Evolutionary conservation across 2,113 vertebrate species (phyloP).

Genomic region (Raja brachyura): DNA sequence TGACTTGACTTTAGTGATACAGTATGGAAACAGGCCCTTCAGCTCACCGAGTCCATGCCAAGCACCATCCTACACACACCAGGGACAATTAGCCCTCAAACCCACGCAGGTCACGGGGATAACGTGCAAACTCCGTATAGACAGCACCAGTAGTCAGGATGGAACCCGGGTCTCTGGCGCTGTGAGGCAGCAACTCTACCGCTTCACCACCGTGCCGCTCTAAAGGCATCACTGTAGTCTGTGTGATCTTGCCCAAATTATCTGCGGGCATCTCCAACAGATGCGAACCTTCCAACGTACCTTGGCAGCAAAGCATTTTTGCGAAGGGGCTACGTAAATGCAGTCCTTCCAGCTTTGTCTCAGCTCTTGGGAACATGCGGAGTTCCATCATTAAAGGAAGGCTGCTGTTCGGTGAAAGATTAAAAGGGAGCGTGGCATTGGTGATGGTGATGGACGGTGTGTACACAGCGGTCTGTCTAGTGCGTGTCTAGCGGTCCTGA

Average conservation of each 20-base stretch:
- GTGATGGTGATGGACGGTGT: not conserved
- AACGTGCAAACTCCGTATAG: too few species aligned
- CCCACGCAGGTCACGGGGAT: too few species aligned
- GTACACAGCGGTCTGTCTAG: not conserved
- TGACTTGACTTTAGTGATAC: too few species aligned
- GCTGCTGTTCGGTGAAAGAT: not conserved
- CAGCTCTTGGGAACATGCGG: not conserved
- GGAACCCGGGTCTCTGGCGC: too few species aligned
- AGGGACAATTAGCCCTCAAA: too few species aligned
- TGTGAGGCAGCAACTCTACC: too few species aligned
- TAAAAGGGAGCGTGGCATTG: not conserved
- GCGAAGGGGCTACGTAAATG: not conserved
- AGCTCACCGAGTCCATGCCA: too few species aligned
- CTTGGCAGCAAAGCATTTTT: not conserved
- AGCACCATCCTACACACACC: too few species aligned
- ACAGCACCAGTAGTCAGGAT: too few species aligned
- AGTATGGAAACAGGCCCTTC: too few species aligned
- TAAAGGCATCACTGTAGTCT: not conserved
- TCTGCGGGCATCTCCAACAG: not conserved
- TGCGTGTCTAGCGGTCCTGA: not conserved
- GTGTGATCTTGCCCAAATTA: not conserved
- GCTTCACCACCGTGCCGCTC: too few species aligned
- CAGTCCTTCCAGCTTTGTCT: too few species aligned
- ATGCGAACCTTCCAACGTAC: not conserved
- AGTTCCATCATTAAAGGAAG: not conserved